These are phyloP conservation scores for Drosophila pruinosa DNA, from an alignment of 1,140 invertebrate species.

Conservation along the genomic window DNA sequence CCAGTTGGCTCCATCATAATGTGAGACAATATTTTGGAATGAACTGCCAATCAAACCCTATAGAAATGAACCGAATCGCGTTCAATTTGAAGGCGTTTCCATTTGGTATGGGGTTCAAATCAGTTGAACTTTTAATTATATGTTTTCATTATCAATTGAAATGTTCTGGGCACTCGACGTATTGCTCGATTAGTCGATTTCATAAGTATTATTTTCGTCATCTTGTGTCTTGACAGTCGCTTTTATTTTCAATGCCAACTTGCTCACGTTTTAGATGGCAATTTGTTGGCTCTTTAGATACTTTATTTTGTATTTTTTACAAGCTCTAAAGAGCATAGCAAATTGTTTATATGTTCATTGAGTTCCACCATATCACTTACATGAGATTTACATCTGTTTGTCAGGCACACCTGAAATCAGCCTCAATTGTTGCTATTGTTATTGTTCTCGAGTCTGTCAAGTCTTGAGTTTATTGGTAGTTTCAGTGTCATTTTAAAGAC, in stretches of 20 bases:
- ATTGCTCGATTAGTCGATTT: slow-evolving; percentile 30
- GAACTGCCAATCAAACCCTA: neutral
- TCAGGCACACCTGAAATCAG: slow-evolving; percentile 32
- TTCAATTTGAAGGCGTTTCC: slow-evolving; percentile 48
- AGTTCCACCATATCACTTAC: slow-evolving; percentile 40
- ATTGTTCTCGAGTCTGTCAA: slow-evolving; percentile 31
- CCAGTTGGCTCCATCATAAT: neutral
- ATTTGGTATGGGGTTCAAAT: slow-evolving; percentile 58
- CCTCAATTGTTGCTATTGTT: slow-evolving; percentile 15
- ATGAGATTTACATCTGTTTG: slow-evolving; percentile 56
- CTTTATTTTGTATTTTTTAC: slow-evolving; percentile 43
- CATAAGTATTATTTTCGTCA: slow-evolving; percentile 51
- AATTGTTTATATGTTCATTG: slow-evolving; percentile 54
- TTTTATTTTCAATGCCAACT: slow-evolving; percentile 65
- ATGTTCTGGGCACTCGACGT: slow-evolving; percentile 26
- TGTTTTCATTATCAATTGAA: slow-evolving; percentile 74
- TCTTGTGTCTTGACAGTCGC: slow-evolving; percentile 47
- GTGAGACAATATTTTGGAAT: neutral
- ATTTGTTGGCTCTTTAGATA: slow-evolving; percentile 52
- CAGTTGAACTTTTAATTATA: slow-evolving; percentile 70
- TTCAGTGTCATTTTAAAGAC: slow-evolving; percentile 47
- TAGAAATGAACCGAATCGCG: slow-evolving; percentile 18
- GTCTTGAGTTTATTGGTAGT: slow-evolving; percentile 45
- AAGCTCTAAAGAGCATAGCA: slow-evolving; percentile 72
- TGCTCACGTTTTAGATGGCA: slow-evolving; percentile 65